Base-by-base conservation (phyloP, 2,888 invertebrate species). In the Nomada flava region DNA sequence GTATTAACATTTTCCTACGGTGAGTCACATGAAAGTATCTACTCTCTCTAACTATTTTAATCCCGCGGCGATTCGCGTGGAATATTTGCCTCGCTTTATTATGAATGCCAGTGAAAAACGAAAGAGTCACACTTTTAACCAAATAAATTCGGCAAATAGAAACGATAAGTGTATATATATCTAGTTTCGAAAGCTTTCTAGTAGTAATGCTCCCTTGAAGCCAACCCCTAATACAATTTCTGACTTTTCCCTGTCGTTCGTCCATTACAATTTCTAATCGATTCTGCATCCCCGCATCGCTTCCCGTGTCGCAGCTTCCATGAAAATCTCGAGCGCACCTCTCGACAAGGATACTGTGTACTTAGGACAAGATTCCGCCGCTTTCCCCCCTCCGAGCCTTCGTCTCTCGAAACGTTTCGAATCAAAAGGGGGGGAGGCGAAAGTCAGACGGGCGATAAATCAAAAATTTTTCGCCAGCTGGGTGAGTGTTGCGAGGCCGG, bases 401-500 rank as follows among this genome's bases (percentile, higher is more conserved):
- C 42, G 15, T 42, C 65, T 15, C 50, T 70, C 76, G 59, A n/a
- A 67, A 52, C n/a, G 62, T 65, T 75, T 72, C 70, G 57, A 53
- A 50, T 52, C 62, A 55, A 2, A 57, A 7, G 36, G 59, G 76
- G 50, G 50, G 70, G 47, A 47, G 47, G 59, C 52, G 69, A 83
- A 82, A 88, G 84, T 78, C 82, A 60, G 67, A 29, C 47, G 59
- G 75, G 59, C 86, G 89, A 89, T 89, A 89, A 89, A 89, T 89
- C 88, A 85, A 88, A 85, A 68, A 86, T 80, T 80, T 67, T 79
- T 55, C 76, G 79, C 83, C 89, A 89, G 89, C 89, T 88, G 89
- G 47, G 79, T 79, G 83, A 76, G 79, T 69, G 60, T 20, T 70
- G 76, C 69, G 63, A 79, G 74, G 60, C 57, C 83, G 82, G 83